Base-by-base conservation (phyloP, 1,140 invertebrate species). In the Psilanteris sp. region DNA sequence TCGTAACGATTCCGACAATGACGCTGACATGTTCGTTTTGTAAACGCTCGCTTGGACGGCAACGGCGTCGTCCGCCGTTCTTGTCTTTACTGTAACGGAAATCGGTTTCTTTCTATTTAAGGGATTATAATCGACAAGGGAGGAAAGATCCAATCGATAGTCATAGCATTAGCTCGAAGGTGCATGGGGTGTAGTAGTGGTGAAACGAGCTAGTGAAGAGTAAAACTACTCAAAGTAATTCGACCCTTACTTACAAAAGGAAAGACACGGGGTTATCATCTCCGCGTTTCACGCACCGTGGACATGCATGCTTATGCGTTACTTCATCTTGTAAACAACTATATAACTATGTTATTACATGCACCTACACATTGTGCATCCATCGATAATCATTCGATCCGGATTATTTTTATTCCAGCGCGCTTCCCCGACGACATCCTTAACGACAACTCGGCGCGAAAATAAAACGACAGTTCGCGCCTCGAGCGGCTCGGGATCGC, bases 221-320 rank as follows among this genome's bases (percentile, higher is more conserved):
- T 88, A 79, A 87, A 87, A 87, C 83, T 82, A 85, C 83, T 88
- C 86, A 86, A 88, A 87, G 85, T 85, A 85, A 84, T 80, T 81
- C 81, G 80, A 80, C 80, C 83, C 79, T 73, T 77, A 74, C 74
- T 64, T 80, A 24, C 68, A 75, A 64, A 72, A 70, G 64, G 46
- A 78, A 75, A 73, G 57, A 76, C 34, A 72, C 39, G 39, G 41
- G 16, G 32, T 13, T 55, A 31, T 61, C 68, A 41, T 76, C 68
- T 72, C 62, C 27, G 62, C 22, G 41, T 64, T 66, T 71, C 57
- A 71, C 67, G 54, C 61, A 59, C 34, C 32, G 29, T 50, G 52
- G 57, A 36, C 48, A 27, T 52, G 13, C 50, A 31, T 50, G 59
- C 34, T 43, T 55, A 29, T 54, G 59, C 70, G 59, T 74, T 54